Evolutionary conservation across 2,888 invertebrate genomes (phyloP), one percentile per base, ranked within the genome.

Genomic region (Tetranychus truncatus): DNA sequence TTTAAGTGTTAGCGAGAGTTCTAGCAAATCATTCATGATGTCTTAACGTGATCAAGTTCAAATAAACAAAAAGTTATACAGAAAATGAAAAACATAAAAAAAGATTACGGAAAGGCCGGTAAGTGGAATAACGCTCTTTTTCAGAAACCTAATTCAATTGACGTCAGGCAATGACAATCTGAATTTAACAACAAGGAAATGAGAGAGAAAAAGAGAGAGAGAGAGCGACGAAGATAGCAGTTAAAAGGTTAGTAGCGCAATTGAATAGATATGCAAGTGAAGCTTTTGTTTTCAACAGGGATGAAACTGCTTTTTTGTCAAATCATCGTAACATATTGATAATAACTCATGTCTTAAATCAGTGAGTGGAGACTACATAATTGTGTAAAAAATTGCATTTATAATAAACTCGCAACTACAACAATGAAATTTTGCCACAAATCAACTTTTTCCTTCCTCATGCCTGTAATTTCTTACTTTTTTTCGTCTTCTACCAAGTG

Each of bases 141-240:
- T 55, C 55, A 15, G 15, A 55, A 55, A 9, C 55, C 11, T 55
- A 55, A 55, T 9, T 15, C 55, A 55, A 55, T 55, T 55, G 55
- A 55, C 55, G 55, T 55, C 55, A 55, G 55, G 55, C 46, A 55
- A 55, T 55, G 55, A 55, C 55, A 55, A 55, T 55, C 55, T 55
- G 55, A 55, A 55, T 55, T 55, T 55, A 55, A 55, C 55, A 55
- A 55, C 55, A 55, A 55, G 55, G 55, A 55, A 55, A 55, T 55
- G 55, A 55, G 55, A 55, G 55, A 55, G 55, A 55, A 15, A 46
- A 15, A 46, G 55, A 55, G 55, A 55, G 55, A 55, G 7, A 55
- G 55, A 55, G 55, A 55, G 55, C 3, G 55, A 55, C 11, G 15
- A 15, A 55, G 55, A 55, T 9, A 55, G 55, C 9, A 15, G 6